Evolutionary conservation across 2,797 vertebrate species (phyloP).

Genomic region (Neosalanx taihuensis): DNA sequence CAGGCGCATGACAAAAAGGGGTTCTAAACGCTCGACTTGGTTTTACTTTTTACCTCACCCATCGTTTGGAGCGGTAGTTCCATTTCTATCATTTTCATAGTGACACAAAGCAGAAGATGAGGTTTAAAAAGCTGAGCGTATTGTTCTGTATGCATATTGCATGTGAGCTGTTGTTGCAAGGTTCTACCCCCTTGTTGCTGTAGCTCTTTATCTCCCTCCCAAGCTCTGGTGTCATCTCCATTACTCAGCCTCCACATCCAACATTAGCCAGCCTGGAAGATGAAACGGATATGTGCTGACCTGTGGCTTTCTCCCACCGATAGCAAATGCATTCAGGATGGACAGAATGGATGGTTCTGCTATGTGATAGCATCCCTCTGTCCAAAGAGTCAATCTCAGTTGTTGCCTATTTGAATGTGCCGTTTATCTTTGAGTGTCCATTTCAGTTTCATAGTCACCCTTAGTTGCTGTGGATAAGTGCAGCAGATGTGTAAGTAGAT

Average conservation of each 20-base stretch:
- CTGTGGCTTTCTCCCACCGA: conserved; percentile 12
- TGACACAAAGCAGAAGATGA: no score
- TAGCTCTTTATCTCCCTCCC: conserved; percentile 21
- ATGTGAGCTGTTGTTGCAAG: conserved; percentile 19
- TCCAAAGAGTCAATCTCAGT: neutral
- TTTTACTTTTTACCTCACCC: no score
- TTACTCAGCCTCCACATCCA: conserved; percentile 35
- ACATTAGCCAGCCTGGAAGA: conserved; percentile 14
- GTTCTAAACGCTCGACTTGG: no score
- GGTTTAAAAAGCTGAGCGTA: no score
- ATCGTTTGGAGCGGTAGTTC: no score
- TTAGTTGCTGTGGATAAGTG: no score
- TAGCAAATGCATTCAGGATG: conserved; percentile 52
- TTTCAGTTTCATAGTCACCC: no score
- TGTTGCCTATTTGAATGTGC: no score
- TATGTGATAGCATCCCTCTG: conserved; percentile 48
- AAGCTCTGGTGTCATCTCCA: conserved; percentile 39
- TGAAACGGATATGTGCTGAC: conserved; percentile 44
- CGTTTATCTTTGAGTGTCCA: no score
- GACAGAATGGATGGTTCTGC: conserved; percentile 34
- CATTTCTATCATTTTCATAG: no score
- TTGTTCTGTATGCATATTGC: neutral
- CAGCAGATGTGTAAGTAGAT: neutral
- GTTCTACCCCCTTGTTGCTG: neutral
- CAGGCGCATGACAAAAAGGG: no score